Conservation (phyloP, 2,888 invertebrate species). For the Torymus auratus region DNA sequence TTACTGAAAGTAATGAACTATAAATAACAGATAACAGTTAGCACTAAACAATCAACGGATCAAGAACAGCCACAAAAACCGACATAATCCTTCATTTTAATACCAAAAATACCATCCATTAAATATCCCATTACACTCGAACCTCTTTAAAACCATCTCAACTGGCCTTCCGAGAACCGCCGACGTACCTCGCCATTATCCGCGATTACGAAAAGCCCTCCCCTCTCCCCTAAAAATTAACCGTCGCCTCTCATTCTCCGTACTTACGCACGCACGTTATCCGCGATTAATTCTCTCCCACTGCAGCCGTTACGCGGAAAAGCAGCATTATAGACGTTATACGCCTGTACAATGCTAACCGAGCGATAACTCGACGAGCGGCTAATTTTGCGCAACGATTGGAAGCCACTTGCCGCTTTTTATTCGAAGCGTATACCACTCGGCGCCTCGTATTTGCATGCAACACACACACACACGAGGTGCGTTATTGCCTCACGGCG, state of each 20-base stretch:
- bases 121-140: too few relatives aligned
- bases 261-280: too few relatives aligned
- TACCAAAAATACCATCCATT: too few relatives aligned
- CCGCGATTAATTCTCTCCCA: slow-evolving; percentile 18
- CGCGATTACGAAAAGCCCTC: not conserved
- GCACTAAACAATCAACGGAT: too few relatives aligned
- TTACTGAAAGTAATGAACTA: too few relatives aligned
- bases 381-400: slow-evolving; percentile 49
- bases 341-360: not conserved
- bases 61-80: too few relatives aligned
- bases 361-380: slow-evolving; percentile 43
- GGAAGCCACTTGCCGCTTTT: slow-evolving; percentile 24
- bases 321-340: not conserved
- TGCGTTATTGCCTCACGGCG: slow-evolving; percentile 5
- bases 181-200: not conserved
- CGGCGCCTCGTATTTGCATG: slow-evolving; percentile 45
- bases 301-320: not conserved
- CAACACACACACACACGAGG: slow-evolving; percentile 12
- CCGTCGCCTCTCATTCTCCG: not conserved
- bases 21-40: too few relatives aligned
- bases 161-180: too few relatives aligned
- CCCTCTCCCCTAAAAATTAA: not conserved
- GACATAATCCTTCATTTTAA: too few relatives aligned
- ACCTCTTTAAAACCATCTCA: too few relatives aligned
- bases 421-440: not conserved